Evolutionary conservation across 1,140 invertebrate genomes (phyloP), one percentile per base, ranked within the genome.

Genomic region (Drosophila fuyamai): DNA sequence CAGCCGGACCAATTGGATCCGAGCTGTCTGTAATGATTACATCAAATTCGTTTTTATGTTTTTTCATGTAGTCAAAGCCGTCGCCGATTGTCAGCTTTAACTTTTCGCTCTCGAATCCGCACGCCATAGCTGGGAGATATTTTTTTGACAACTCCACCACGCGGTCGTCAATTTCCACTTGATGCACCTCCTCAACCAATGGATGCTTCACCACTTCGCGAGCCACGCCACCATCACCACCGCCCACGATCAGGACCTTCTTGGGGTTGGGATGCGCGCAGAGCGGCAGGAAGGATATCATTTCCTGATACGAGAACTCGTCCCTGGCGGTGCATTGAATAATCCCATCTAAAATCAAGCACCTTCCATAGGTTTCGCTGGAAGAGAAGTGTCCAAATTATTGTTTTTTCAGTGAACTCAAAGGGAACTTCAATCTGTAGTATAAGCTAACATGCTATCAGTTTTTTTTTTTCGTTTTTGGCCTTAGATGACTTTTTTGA

Each of bases 21-120:
- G 98, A 98, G 47, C 98, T 99, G 92, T 99, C 99, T 0, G 99
- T 99, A 38, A 99, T 99, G 57, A 99, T 98, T 27, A 99, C 96
- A 93, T 99, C 98, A 93, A 98, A 99, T 93, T 97, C 95, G 35
- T 95, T 94, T 50, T 94, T 93, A 79, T 98, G 97, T 40, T 96
- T 94, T 74, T 96, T 96, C 94, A 99, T 96, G 92, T 98, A 99
- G 78, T 98, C 96, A 90, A 98, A 98, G 0, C 99, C 99, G 93
- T 99, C 98, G 1, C 96, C 97, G 46, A 99, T 95, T 79, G 97
- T 95, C 1, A 99, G 90, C 0, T 93, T 95, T 1, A 99, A 91
- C 93, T 99, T 99, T 1, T 96, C 95, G 93, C 96, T 95, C 0
- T 95, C 93, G 75, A 99, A 97, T 4, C 97, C 97, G 40, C 94